Percentiles rank a stretch among this genome's conserved stretches.
These are phyloP conservation scores for Spinibarbus caldwelli DNA, from an alignment of 2,797 vertebrate genomes.

Conservation along the genomic window DNA sequence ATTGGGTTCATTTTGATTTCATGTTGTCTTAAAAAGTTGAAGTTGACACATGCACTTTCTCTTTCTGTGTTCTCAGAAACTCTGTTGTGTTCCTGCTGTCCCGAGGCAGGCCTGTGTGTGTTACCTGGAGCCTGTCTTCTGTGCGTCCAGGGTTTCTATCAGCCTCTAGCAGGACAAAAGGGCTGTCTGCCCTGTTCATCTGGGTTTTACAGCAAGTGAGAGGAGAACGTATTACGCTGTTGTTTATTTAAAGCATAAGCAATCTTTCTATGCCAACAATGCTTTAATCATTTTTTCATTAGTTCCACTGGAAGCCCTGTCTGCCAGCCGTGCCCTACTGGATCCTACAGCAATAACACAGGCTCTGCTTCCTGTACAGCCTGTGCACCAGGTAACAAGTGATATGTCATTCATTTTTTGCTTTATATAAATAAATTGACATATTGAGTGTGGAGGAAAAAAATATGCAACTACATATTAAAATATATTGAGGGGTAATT, in stretches of 20 bases:
- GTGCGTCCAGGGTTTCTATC: constrained; percentile 80
- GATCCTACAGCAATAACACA: constrained; percentile 77
- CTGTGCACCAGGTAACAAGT: constrained; percentile 80
- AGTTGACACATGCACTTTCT: not conserved
- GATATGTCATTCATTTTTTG: not conserved
- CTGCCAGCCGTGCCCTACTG: constrained; percentile 80
- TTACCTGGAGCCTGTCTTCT: constrained; percentile 76
- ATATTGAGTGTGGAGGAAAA: not conserved
- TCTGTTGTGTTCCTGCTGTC: constrained; percentile 81
- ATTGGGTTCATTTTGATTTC: not conserved
- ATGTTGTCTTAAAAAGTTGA: not conserved
- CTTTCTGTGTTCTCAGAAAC: constrained; percentile 69
- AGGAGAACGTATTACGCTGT: not conserved
- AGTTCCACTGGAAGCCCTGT: constrained; percentile 78
- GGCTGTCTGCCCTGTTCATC: constrained; percentile 80
- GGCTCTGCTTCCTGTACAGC: constrained; percentile 76
- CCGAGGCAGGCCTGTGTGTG: constrained; percentile 72
- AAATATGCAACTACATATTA: not conserved
- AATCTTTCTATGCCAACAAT: not conserved
- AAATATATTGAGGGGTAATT: not conserved
- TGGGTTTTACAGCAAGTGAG: constrained; percentile 84
- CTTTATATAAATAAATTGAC: not conserved
- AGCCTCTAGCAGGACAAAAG: constrained; percentile 77
- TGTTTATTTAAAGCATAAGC: not conserved
- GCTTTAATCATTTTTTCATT: not conserved